Evolutionary conservation across 92 coral and sea anemone genomes (phyloP).

Genomic region (Zoanthus gigantus): DNA sequence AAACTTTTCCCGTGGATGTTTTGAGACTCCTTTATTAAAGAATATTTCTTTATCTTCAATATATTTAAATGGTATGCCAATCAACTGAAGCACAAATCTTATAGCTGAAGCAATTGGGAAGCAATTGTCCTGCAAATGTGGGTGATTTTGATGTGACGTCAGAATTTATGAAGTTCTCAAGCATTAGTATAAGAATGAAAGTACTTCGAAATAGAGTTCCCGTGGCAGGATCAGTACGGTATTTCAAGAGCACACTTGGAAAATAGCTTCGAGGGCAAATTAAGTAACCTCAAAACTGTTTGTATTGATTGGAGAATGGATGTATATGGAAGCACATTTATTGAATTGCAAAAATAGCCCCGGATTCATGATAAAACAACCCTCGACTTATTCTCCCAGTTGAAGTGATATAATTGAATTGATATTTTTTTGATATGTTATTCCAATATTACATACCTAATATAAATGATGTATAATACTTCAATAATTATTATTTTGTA

Average conservation of each 20-base stretch:
- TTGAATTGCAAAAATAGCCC: constrained; percentile 11
- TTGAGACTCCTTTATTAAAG: not conserved
- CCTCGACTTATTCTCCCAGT: not conserved
- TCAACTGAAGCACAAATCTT: constrained; percentile 29
- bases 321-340: not conserved
- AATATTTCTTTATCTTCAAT: constrained; percentile 6
- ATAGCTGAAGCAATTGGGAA: not conserved
- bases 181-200: not conserved
- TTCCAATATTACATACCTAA: too few relatives aligned
- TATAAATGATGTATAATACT: too few relatives aligned
- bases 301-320: not conserved
- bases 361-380: not conserved
- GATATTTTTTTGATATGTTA: constrained; percentile 4
- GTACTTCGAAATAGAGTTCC: not conserved
- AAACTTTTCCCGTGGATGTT: not conserved
- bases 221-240: not conserved
- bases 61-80: constrained; percentile 4
- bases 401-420: not conserved
- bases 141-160: constrained; percentile 13
- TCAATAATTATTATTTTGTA: too few relatives aligned
- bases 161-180: not conserved
- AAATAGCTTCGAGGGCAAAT: constrained; percentile 19
- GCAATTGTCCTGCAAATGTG: constrained; percentile 6
- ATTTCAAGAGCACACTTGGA: not conserved
- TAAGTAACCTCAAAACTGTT: constrained; percentile 33